These are phyloP conservation scores for Platycheirus albimanus DNA, from an alignment of 2,888 invertebrate genomes.

Conservation along the genomic window DNA sequence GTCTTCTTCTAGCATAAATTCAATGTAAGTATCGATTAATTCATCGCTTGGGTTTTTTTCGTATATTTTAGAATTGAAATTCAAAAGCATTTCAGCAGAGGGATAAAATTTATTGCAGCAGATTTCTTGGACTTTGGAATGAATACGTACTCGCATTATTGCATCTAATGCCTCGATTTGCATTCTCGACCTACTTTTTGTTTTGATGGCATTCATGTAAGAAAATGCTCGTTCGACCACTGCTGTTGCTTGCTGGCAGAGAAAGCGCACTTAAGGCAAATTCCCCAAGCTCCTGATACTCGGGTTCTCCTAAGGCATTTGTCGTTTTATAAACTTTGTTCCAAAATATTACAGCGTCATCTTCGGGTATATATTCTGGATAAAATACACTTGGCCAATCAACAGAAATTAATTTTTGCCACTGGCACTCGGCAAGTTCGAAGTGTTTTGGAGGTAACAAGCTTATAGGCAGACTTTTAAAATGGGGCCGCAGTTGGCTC, in stretches of 20 bases:
- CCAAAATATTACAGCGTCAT: not conserved
- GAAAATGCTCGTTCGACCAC: conserved; percentile 5
- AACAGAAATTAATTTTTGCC: no score
- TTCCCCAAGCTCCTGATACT: not conserved
- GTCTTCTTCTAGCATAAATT: not conserved
- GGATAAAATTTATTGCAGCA: not conserved
- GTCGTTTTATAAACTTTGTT: not conserved
- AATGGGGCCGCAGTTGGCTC: no score
- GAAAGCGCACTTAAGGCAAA: not conserved
- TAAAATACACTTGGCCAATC: no score
- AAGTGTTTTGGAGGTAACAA: not conserved
- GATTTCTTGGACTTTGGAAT: not conserved
- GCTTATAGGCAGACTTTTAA: no score
- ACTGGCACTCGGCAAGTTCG: not conserved
- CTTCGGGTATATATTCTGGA: no score
- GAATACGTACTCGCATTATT: no score
- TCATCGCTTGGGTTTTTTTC: not conserved
- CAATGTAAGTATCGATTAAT: not conserved
- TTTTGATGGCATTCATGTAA: no score
- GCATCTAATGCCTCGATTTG: no score
- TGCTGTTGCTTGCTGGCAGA: conserved; percentile 1
- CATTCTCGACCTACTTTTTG: no score
- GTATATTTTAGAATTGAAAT: not conserved
- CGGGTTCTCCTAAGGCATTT: not conserved
- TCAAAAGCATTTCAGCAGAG: not conserved